Percentiles rank a stretch among this genome's conserved stretches.
Conservation (phyloP, 1,140 invertebrate genomes). For the Drosophila willistoni region DNA sequence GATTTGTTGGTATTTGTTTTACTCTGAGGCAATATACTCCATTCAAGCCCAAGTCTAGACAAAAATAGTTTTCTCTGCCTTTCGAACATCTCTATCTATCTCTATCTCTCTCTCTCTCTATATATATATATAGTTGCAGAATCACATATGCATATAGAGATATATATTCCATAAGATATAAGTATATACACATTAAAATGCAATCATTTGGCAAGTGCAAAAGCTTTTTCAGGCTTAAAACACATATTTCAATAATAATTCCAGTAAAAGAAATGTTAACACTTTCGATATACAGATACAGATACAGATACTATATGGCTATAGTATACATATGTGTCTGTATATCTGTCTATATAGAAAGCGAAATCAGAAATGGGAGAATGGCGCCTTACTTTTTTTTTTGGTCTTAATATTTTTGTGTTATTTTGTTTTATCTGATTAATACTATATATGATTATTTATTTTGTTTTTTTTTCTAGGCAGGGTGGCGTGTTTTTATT, state of each 20-base stretch:
- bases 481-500: conserved; percentile 9
- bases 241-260: conserved; percentile 9
- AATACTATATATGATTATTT: conserved; percentile 22
- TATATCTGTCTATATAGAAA: conserved; percentile 37
- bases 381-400: conserved; percentile 51
- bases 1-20: conserved; percentile 31
- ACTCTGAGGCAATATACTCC: conserved; percentile 28
- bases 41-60: conserved; percentile 42
- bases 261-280: conserved; percentile 30
- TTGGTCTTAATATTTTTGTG: conserved; percentile 40
- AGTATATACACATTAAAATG: conserved; percentile 67
- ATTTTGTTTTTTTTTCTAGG: background rate
- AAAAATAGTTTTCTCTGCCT: conserved; percentile 49
- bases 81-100: conserved; percentile 17
- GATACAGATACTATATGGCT: conserved; percentile 5
- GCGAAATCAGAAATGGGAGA: conserved; percentile 31
- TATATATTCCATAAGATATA: conserved; percentile 57
- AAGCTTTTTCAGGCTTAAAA: conserved; percentile 30
- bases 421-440: conserved; percentile 52
- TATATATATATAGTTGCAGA: conserved; percentile 21
- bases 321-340: background rate
- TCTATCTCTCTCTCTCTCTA: too few species aligned
- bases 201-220: conserved; percentile 18
- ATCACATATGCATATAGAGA: conserved; percentile 52
- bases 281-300: conserved; percentile 15